Base-by-base conservation (phyloP, 1,140 invertebrate genomes). In the Macrocentrus cingulum region DNA sequence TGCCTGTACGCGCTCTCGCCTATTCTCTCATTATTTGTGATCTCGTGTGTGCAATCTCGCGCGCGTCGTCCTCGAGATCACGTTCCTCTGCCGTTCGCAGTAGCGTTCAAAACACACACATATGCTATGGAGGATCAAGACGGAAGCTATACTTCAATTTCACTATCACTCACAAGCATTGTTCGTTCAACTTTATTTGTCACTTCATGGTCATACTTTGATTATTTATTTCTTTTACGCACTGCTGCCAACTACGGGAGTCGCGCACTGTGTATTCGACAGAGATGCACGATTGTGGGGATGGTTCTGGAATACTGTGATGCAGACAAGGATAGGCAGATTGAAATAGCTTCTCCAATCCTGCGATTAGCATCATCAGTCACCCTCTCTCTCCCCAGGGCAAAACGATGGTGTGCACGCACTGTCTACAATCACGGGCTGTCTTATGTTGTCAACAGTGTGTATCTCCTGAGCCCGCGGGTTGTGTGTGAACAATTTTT, bases 191-290 rank as follows among this genome's bases (percentile, higher is more conserved):
- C 69, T 77, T 76, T 77, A 77, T 77, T 77, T 77, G 74, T 77
- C 75, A 77, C 75, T 77, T 76, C 73, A 76, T 75, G 74, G 73
- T 76, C 75, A n/a, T n/a, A 73, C 74, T 74, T 75, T 77, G 73
- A 76, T 77, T 79, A 77, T 79, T 77, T 78, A 77, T 78, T 78
- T 79, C 74, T 77, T 77, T 76, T 77, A 68, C 65, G 67, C 72
- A 76, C 67, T 71, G 68, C 66, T 76, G 67, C 76, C 76, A 77
- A 79, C 76, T 66, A 70, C 62, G 66, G 65, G 64, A 64, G 64
- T 69, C 65, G 63, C 63, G 63, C 65, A 62, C 59, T n/a, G n/a
- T n/a, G n/a, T n/a, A n/a, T n/a, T n/a, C n/a, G n/a, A n/a, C n/a
- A n/a, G n/a, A n/a, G n/a, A n/a, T n/a, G n/a, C n/a, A n/a, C n/a